These are phyloP conservation scores for Pocillopora damicornis DNA, from an alignment of 64 coral and sea anemone species.

Conservation along the genomic window DNA sequence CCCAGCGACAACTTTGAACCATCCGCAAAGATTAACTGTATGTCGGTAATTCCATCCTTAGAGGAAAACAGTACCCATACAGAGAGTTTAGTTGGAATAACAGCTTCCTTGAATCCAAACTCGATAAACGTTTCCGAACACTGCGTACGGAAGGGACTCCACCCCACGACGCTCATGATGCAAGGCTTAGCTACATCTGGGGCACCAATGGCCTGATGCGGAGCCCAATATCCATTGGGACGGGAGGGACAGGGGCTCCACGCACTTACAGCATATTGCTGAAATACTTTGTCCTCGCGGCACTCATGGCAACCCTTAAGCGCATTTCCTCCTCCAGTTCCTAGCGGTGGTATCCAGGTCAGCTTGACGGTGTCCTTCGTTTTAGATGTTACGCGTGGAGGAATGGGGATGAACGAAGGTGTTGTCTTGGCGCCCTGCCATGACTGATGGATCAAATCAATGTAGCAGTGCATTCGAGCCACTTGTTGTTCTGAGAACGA, in stretches of 20 bases:
- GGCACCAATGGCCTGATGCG: slow-evolving; percentile 84
- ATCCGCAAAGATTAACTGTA: slow-evolving; percentile 68
- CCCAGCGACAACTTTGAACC: slow-evolving; percentile 63
- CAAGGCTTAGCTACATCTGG: slow-evolving; percentile 70
- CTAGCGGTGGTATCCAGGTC: slow-evolving; percentile 86
- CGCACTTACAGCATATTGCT: slow-evolving; percentile 80
- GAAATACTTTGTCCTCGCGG: slow-evolving; percentile 72
- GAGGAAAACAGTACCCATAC: slow-evolving; percentile 72
- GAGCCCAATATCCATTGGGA: slow-evolving; percentile 55
- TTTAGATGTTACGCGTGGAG: slow-evolving; percentile 74
- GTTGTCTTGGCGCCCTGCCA: slow-evolving; percentile 69
- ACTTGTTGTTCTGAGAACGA: slow-evolving; percentile 83
- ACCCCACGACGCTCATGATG: slow-evolving; percentile 27
- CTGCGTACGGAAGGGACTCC: slow-evolving; percentile 30
- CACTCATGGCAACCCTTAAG: slow-evolving; percentile 88
- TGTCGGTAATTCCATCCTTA: slow-evolving; percentile 70
- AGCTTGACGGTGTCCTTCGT: slow-evolving; percentile 40
- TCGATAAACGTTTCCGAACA: slow-evolving; percentile 67
- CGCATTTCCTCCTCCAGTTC: slow-evolving; percentile 83
- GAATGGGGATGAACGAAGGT: slow-evolving; percentile 87
- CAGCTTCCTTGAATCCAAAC: slow-evolving; percentile 84
- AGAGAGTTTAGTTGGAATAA: slow-evolving; percentile 62
- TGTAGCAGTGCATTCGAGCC: slow-evolving; percentile 95
- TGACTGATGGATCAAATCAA: slow-evolving; percentile 84
- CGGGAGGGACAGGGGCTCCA: slow-evolving; percentile 50